Evolutionary conservation across 2,888 invertebrate species (phyloP).

Genomic region (Myopa tessellatipennis): DNA sequence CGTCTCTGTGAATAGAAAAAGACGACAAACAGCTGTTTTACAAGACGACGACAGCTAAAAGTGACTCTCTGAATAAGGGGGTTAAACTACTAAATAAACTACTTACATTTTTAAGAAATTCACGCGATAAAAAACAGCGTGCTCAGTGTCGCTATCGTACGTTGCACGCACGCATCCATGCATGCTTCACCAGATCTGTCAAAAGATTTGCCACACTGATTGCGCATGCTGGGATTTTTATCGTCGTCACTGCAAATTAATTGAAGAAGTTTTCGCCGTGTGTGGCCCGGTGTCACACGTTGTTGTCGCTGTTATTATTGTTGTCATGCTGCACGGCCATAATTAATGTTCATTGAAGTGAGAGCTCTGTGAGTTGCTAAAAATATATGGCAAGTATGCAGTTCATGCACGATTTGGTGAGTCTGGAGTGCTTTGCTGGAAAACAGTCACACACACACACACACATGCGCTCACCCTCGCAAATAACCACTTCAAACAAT

Average conservation of each 20-base stretch:
- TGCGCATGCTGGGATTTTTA: slow-evolving; percentile 36
- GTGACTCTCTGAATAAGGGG: too few relatives aligned
- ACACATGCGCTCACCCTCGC: background rate
- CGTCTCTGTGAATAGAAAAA: too few relatives aligned
- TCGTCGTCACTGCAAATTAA: slow-evolving; percentile 22
- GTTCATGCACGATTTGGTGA: background rate
- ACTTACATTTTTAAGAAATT: too few relatives aligned
- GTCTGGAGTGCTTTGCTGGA: background rate
- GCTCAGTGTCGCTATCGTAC: slow-evolving; percentile 31
- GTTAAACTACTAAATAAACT: too few relatives aligned
- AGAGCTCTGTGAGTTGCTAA: slow-evolving; percentile 7
- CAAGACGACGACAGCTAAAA: too few relatives aligned
- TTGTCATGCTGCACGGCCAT: slow-evolving; percentile 19
- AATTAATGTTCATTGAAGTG: slow-evolving; percentile 26
- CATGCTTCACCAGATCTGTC: slow-evolving; percentile 32
- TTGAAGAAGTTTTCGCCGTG: slow-evolving; percentile 28
- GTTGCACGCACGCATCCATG: background rate
- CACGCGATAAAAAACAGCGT: too few relatives aligned
- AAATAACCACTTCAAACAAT: background rate
- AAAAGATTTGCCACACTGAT: slow-evolving; percentile 37
- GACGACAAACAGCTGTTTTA: too few relatives aligned
- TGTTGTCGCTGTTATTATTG: background rate
- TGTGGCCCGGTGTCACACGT: slow-evolving; percentile 32
- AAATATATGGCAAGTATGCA: background rate
- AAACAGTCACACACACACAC: background rate